Evolutionary conservation across 2,113 vertebrate genomes (phyloP).

Genomic region (Naja naja): DNA sequence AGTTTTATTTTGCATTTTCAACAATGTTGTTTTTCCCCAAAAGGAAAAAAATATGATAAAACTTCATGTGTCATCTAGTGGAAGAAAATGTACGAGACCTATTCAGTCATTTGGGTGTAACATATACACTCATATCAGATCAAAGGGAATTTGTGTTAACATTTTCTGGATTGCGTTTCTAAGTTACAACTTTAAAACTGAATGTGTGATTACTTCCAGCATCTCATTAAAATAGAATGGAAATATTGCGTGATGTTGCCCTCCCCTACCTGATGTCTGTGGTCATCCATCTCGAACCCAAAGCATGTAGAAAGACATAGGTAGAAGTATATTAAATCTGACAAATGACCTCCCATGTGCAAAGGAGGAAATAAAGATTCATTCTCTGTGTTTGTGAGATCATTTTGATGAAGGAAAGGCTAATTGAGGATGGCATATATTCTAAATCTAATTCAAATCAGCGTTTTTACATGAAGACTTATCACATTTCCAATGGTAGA

Average conservation of each 20-base stretch:
- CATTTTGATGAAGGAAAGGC: slow-evolving; percentile 79
- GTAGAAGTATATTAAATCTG: slow-evolving; percentile 80
- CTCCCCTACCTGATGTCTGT: slow-evolving; percentile 59
- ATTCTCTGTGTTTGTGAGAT: slow-evolving; percentile 79
- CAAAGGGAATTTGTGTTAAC: slow-evolving; percentile 3
- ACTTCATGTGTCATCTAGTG: neutral
- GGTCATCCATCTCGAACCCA: slow-evolving; percentile 73
- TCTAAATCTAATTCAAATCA: slow-evolving; percentile 83
- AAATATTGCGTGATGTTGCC: slow-evolving; percentile 53
- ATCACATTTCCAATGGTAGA: slow-evolving; percentile 76
- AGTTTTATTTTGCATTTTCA: neutral
- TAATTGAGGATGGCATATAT: slow-evolving; percentile 81
- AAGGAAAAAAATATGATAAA: neutral
- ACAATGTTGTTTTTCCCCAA: neutral
- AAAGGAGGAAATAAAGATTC: slow-evolving; percentile 84
- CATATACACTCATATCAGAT: neutral
- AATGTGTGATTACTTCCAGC: slow-evolving; percentile 16
- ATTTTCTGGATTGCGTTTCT: slow-evolving; percentile 1
- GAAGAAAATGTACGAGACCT: neutral
- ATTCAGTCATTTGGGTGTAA: neutral
- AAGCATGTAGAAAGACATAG: slow-evolving; percentile 74
- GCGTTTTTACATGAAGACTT: slow-evolving; percentile 82
- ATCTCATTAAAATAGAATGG: slow-evolving; percentile 56
- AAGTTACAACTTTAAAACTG: slow-evolving; percentile 29
- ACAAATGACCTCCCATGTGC: slow-evolving; percentile 83